These are phyloP conservation scores for Philantomba maxwellii DNA, from an alignment of 2,113 vertebrate species.

Conservation along the genomic window DNA sequence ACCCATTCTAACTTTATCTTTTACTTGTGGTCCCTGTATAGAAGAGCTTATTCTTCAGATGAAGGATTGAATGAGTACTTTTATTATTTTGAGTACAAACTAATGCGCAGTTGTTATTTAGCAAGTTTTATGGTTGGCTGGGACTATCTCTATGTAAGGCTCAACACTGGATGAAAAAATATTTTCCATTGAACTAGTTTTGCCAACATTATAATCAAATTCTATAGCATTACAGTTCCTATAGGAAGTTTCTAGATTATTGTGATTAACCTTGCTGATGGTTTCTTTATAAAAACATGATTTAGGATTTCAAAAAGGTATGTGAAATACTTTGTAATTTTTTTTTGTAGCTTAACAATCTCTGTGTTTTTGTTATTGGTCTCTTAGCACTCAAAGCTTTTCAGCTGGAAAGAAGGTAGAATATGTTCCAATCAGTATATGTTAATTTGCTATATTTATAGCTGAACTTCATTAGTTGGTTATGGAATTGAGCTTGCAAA, in stretches of 20 bases:
- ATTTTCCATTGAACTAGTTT: not conserved
- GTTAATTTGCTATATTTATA: not conserved
- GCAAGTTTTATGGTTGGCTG: not conserved
- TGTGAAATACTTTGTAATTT: not conserved
- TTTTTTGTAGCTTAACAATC: not conserved
- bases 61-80: not conserved
- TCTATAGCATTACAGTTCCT: not conserved
- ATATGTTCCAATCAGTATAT: not conserved
- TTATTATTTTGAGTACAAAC: not conserved
- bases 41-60: not conserved
- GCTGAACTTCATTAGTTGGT: not conserved
- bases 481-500: not conserved
- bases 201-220: not conserved
- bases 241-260: not conserved
- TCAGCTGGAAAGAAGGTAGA: not conserved
- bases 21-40: not conserved
- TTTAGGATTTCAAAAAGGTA: constrained; percentile 3
- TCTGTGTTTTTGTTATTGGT: not conserved
- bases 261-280: not conserved
- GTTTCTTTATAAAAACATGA: not conserved
- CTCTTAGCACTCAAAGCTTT: not conserved
- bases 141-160: not conserved
- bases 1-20: not conserved
- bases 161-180: not conserved
- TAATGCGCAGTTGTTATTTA: not conserved